Percentiles rank a stretch among this genome's conserved stretches.
Conservation (phyloP, 37 sponge, comb jelly and placozoan genomes). For the Ephydatia muelleri region DNA sequence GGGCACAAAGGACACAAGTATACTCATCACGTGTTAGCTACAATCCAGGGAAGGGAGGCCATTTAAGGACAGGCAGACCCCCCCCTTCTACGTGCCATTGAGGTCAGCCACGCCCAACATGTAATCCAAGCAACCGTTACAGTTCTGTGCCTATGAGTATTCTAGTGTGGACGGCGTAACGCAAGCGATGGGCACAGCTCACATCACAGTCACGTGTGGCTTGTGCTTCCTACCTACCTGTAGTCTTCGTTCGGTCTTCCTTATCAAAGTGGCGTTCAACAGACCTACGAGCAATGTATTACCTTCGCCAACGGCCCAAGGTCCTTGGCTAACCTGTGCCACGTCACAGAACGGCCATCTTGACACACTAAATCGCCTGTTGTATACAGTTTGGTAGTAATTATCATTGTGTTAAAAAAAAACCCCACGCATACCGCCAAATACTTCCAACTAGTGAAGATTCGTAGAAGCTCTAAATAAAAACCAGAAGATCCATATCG, state of each 20-base stretch:
- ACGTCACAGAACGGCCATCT: constrained; percentile 80
- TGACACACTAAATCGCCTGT: constrained; percentile 48
- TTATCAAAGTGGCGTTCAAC: constrained; percentile 67
- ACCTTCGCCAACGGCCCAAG: constrained; percentile 65
- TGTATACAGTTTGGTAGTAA: background rate
- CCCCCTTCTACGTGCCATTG: too few relatives aligned
- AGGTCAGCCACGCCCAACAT: too few relatives aligned
- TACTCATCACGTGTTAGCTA: too few relatives aligned
- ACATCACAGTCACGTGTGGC: too few relatives aligned
- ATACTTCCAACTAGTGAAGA: constrained; percentile 36
- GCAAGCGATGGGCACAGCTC: too few relatives aligned
- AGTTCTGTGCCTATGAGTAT: too few relatives aligned
- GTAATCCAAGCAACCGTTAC: too few relatives aligned
- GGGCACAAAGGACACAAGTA: too few relatives aligned
- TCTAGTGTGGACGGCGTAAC: too few relatives aligned
- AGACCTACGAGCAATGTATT: constrained; percentile 49
- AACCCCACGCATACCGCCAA: constrained; percentile 41
- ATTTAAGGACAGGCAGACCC: too few relatives aligned
- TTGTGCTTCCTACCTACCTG: too few relatives aligned
- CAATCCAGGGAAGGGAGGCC: too few relatives aligned
- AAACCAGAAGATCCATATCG: background rate
- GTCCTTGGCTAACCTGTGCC: constrained; percentile 45
- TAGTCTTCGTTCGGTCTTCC: constrained; percentile 66
- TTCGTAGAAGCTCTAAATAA: constrained; percentile 34
- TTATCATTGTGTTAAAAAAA: background rate